phyloP scores from a whole-genome alignment of 2,113 vertebrate genomes.

The Nymphicus hollandicus region DNA sequence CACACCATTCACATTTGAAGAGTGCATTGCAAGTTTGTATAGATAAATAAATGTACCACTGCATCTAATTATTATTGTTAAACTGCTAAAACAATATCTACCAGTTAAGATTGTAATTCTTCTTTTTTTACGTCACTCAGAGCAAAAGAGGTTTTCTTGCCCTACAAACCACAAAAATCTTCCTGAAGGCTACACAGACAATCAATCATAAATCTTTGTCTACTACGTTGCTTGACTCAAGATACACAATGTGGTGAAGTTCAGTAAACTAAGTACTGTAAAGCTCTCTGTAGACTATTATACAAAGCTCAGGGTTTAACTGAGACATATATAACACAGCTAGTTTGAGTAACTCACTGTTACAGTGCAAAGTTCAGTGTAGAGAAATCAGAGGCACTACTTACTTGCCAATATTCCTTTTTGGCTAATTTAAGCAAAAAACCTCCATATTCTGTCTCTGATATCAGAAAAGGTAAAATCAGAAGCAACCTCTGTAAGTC shows the following conservation, averaged over 20 bases:
- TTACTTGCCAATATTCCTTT: not conserved
- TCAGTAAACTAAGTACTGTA: not conserved
- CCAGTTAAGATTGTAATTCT: not conserved
- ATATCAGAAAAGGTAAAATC: not conserved
- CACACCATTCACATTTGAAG: not conserved
- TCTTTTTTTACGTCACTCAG: not conserved
- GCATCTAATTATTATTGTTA: not conserved
- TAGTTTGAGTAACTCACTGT: not conserved
- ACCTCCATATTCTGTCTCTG: not conserved
- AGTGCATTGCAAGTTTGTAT: not conserved
- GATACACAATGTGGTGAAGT: not conserved
- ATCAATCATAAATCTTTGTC: not conserved
- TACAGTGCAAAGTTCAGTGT: not conserved
- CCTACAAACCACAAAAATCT: not conserved
- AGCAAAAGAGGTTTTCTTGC: accelerated
- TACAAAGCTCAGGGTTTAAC: not conserved
- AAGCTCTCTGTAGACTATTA: not conserved
- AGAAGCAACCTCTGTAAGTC: not conserved
- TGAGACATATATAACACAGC: not conserved
- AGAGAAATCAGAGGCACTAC: not conserved
- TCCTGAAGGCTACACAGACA: not conserved
- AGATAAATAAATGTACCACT: not conserved
- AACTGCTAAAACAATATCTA: not conserved
- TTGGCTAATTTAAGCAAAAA: not conserved
- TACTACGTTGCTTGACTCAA: not conserved